Evolutionary conservation across 2,888 invertebrate genomes (phyloP).

Genomic region (Melipona bicolor): DNA sequence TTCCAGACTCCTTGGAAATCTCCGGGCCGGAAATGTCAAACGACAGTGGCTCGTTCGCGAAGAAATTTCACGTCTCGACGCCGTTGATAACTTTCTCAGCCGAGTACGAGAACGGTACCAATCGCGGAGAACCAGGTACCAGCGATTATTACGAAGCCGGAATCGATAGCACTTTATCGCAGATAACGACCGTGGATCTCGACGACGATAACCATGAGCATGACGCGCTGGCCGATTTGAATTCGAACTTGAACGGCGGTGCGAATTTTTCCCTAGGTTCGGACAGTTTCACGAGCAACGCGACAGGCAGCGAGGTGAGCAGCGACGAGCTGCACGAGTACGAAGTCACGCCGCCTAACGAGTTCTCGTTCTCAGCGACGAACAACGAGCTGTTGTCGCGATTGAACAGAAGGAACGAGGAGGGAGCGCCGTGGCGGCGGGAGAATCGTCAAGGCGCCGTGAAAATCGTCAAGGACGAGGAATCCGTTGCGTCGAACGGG

Average conservation of each 20-base stretch:
- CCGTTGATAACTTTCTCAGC: conserved; percentile 1
- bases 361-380: conserved; percentile 33
- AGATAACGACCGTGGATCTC: conserved; percentile 35
- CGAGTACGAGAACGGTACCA: not conserved
- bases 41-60: not conserved
- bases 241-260: conserved; percentile 22
- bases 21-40: conserved; percentile 25
- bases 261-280: conserved; percentile 59
- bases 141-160: conserved; percentile 30
- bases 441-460: not conserved
- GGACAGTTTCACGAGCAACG: conserved; percentile 72
- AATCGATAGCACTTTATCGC: conserved; percentile 64
- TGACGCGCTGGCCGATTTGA: conserved; percentile 13
- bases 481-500: conserved; percentile 16
- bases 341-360: conserved; percentile 70
- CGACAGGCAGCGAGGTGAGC: conserved; percentile 78
- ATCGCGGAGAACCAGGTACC: not conserved
- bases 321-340: conserved; percentile 80
- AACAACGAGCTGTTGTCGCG: conserved; percentile 39
- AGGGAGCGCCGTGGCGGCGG: not conserved
- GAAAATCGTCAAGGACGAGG: conserved; percentile 31
- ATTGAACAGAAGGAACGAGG: conserved; percentile 25
- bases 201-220: conserved; percentile 37
- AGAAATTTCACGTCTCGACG: conserved; percentile 20
- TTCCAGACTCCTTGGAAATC: conserved; percentile 80